Percentiles rank a stretch among this genome's conserved stretches.
phyloP scores from a whole-genome alignment of 2,113 vertebrate genomes.

The Cinclus mexicanus region DNA sequence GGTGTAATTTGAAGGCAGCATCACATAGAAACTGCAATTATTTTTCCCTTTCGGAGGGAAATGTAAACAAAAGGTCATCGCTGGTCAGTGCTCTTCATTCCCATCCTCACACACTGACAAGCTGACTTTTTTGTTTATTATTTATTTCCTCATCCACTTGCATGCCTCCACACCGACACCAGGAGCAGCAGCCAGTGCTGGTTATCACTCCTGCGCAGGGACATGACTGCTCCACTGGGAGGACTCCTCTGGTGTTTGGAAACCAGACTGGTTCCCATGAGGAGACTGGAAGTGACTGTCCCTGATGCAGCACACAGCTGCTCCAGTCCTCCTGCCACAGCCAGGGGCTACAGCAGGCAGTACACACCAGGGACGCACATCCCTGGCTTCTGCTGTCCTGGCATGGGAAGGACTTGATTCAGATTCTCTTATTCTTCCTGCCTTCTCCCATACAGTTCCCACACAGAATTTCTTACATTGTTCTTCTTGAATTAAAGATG shows the following conservation, averaged over 20 bases:
- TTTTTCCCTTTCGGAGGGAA: conserved; percentile 70
- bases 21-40: conserved; percentile 69
- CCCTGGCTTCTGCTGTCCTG: not conserved
- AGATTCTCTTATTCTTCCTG: not conserved
- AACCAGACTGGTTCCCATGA: not conserved
- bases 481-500: not conserved
- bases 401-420: not conserved
- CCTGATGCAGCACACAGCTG: not conserved
- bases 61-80: conserved; percentile 76
- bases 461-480: not conserved
- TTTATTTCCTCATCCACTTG: conserved; percentile 25
- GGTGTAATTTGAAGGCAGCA: conserved; percentile 66
- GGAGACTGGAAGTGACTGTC: not conserved
- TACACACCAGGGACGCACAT: not conserved
- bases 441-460: not conserved
- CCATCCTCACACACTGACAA: conserved; percentile 42
- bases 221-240: not conserved
- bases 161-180: not conserved
- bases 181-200: not conserved
- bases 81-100: conserved; percentile 67
- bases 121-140: conserved; percentile 62
- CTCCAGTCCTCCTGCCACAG: not conserved
- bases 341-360: not conserved
- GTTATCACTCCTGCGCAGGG: not conserved
- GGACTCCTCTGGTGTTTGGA: not conserved